phyloP scores from a whole-genome alignment of 2,888 invertebrate species.

The Nemoura dubitans region DNA sequence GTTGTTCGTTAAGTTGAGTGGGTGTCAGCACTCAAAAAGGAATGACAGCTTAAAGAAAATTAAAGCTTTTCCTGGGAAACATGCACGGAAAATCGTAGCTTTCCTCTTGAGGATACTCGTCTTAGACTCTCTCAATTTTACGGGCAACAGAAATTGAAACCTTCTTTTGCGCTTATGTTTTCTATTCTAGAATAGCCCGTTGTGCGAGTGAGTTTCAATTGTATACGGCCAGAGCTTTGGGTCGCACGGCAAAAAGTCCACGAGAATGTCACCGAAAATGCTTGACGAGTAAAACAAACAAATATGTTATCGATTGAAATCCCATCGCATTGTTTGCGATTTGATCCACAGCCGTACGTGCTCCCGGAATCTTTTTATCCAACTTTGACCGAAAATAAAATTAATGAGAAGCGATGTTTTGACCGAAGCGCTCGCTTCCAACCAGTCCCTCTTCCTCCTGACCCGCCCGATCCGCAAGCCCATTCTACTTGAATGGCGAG shows the following conservation, averaged over 20 bases:
- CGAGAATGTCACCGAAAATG: neutral
- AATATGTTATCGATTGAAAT: neutral
- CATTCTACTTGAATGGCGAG: neutral
- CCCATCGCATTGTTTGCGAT: neutral
- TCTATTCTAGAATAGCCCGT: neutral
- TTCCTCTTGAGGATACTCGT: neutral
- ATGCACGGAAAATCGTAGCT: neutral
- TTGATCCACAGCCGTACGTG: neutral
- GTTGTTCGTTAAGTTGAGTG: conserved; percentile 12
- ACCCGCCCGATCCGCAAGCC: neutral
- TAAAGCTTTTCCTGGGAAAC: neutral
- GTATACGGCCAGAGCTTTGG: neutral
- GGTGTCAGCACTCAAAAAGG: conserved; percentile 7
- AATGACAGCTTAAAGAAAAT: conserved; percentile 12
- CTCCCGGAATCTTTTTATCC: neutral
- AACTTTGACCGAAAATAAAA: conserved; percentile 20
- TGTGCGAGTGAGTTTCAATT: neutral
- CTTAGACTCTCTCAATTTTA: neutral
- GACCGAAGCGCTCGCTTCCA: neutral
- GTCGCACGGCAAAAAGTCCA: neutral
- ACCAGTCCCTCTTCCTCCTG: neutral
- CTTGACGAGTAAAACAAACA: neutral
- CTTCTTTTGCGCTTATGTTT: neutral
- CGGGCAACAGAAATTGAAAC: neutral
- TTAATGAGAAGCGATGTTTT: conserved; percentile 9